Evolutionary conservation across 2,888 invertebrate genomes (phyloP), one percentile per base, ranked within the genome.

Genomic region (Busseola fusca): DNA sequence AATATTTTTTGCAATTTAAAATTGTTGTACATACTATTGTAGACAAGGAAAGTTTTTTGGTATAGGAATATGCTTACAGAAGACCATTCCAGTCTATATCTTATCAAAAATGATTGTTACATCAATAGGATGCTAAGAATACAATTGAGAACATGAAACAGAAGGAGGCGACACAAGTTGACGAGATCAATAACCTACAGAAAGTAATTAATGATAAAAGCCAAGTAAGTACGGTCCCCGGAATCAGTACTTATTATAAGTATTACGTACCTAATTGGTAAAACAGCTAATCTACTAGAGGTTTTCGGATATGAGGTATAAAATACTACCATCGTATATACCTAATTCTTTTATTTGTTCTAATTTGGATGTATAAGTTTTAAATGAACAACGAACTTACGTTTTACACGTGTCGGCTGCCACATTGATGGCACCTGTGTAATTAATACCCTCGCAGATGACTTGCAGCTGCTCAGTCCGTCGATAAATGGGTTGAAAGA

Each of bases 91-190:
- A 14, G 12, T 27, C 16, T 54, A 7, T 9, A 42, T 14, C 42
- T 27, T 42, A 42, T 27, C 1, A 27, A 14, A 60, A 14, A 42
- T 42, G 7, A 27, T 21, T 62, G 27, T 42, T 27, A 9, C 27
- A 48, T 21, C 30, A 63, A 50, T 63, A 68, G 78, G 67, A 72
- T 18, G 65, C 72, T 40, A 56, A 12, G 37, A 62, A 60, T 48
- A 42, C 71, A n/a, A 68, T 79, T n/a, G 76, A 76, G 0, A 14
- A 45, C 21, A 40, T 81, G 25, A 67, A 76, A 50, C 59, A 64
- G 7, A 37, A 57, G 50, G 68, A 64, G 16, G 37, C 57, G 27
- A 25, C 27, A 18, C 69, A 37, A 12, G 9, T 59, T 30, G 54
- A 69, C 14, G 30, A 71, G 14, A 78, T 79, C 6, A 56, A 64